phyloP scores from a whole-genome alignment of 2,113 vertebrate species.

The Chiloscyllium plagiosum region DNA sequence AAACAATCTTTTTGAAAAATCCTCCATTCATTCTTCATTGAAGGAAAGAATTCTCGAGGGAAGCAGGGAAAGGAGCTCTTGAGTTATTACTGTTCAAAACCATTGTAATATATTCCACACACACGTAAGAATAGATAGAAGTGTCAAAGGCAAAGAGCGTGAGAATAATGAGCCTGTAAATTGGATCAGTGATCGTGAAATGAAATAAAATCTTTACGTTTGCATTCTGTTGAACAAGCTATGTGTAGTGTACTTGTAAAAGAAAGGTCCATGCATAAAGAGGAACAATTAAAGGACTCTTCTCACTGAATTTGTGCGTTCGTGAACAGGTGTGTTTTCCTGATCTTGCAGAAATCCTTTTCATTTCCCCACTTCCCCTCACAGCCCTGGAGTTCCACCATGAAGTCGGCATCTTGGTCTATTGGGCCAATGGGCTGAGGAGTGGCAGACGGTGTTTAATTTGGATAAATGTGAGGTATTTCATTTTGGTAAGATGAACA shows the following conservation, averaged over 20 bases:
- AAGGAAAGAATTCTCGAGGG: background rate
- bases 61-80: background rate
- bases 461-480: no score
- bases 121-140: background rate
- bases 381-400: background rate
- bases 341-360: background rate
- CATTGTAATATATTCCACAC: background rate
- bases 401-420: background rate
- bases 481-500: no score
- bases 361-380: background rate
- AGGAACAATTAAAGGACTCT: background rate
- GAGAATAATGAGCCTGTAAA: background rate
- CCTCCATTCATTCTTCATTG: slow-evolving; percentile 1
- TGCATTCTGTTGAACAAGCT: background rate
- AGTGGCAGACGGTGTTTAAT: no score
- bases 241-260: background rate
- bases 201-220: background rate
- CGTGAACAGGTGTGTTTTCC: background rate
- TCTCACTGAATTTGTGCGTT: background rate
- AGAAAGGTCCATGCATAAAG: background rate
- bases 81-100: slow-evolving; percentile 13
- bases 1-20: background rate
- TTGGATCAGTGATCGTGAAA: background rate
- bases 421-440: no score
- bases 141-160: background rate